These are phyloP conservation scores for Diplolepis rosae DNA, from an alignment of 2,888 invertebrate genomes.

Conservation along the genomic window DNA sequence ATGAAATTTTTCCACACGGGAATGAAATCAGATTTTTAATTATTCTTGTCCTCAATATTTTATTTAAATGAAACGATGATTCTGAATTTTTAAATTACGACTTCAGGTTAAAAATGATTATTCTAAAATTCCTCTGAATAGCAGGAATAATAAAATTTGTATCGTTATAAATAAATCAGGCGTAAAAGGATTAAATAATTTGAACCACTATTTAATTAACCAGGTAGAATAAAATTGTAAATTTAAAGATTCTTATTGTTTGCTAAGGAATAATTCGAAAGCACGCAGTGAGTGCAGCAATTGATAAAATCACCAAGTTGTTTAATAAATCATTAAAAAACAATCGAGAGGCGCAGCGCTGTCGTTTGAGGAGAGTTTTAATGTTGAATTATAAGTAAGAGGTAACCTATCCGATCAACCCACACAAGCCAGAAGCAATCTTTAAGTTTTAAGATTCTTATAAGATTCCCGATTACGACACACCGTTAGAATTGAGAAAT, in stretches of 20 bases:
- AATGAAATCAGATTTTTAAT: too few relatives aligned
- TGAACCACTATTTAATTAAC: conserved; percentile 32
- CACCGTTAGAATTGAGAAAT: conserved; percentile 28
- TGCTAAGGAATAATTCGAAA: conserved; percentile 10
- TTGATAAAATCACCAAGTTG: conserved; percentile 20
- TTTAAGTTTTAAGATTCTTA: conserved; percentile 16
- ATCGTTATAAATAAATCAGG: too few relatives aligned
- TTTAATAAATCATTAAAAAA: conserved; percentile 32
- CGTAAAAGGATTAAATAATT: background rate
- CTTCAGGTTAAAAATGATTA: too few relatives aligned
- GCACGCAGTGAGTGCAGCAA: conserved; percentile 11
- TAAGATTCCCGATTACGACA: conserved; percentile 28
- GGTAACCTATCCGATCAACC: conserved; percentile 32
- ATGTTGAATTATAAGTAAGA: conserved; percentile 31
- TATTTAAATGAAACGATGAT: too few relatives aligned
- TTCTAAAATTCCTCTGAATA: too few relatives aligned
- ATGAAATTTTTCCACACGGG: too few relatives aligned
- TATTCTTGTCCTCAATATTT: too few relatives aligned
- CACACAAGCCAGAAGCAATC: conserved; percentile 20
- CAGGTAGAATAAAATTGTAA: background rate
- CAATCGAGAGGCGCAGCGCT: conserved; percentile 31
- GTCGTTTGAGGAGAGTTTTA: conserved; percentile 25
- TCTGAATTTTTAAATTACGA: too few relatives aligned
- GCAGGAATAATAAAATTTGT: too few relatives aligned
- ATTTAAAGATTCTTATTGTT: conserved; percentile 12